Evolutionary conservation across 2,888 invertebrate genomes (phyloP), one percentile per base, ranked within the genome.

Genomic region (Drosophila prostipennis): DNA sequence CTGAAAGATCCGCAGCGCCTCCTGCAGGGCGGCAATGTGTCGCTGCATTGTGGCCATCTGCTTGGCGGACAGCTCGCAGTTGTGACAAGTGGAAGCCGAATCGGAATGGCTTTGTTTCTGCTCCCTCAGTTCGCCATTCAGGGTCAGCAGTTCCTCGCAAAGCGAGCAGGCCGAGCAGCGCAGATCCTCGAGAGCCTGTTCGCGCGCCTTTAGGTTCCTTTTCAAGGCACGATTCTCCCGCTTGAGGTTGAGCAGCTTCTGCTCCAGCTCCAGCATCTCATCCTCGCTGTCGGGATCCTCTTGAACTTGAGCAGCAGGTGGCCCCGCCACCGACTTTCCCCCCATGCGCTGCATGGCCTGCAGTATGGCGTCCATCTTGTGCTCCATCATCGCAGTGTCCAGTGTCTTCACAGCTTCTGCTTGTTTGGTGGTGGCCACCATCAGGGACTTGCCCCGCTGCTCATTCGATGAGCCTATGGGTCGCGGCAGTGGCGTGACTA

Each of bases 241-340:
- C 74, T 90, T 91, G 6, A 90, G 65, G 49, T 91, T 89, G 19
- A 92, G 77, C 29, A 91, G 71, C 76, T 90, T 91, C 43, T 92
- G 88, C 82, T 91, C 92, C 23, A 92, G 79, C 36, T 83, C 85
- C 2, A 91, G 75, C 19, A 83, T 61, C 72, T 87, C 87, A 76
- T 88, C 85, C 67, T 87, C 87, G 5, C 72, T 69, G 26, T 76
- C 19, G 19, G 19, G 19, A 19, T 19, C 84, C 45, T 3, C n/a
- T 36, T 3, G 29, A 2, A 10, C 6, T 5, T 26, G 26, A 5
- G 26, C 0, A 26, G 26, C 0, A 26, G 26, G 26, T 26, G 26
- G 29, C 2, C 6, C 26, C 6, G 1, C 26, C 26, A 7, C 29
- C 29, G 29, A 5, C 26, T 26, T 26, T 5, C 26, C 23, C 3